These are phyloP conservation scores for Lamellibrachia luymesi DNA, from an alignment of 1,140 invertebrate species.

Conservation along the genomic window DNA sequence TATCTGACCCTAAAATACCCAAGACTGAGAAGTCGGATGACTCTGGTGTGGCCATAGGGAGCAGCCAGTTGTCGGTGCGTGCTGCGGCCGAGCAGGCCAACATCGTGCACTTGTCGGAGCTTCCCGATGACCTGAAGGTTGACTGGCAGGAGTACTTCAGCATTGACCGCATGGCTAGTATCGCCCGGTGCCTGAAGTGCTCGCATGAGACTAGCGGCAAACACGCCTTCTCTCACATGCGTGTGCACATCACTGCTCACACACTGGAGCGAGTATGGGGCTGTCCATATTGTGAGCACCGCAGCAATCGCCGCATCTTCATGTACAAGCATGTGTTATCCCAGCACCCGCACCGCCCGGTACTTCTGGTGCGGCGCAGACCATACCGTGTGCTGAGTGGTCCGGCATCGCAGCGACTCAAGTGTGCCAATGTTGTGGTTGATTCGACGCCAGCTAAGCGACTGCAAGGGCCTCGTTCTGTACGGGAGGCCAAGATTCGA, in stretches of 20 bases:
- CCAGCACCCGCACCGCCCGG: background rate
- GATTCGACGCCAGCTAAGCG: background rate
- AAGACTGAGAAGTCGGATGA: background rate
- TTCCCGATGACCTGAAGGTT: conserved; percentile 13
- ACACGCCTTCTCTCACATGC: conserved; percentile 18
- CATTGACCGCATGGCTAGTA: background rate
- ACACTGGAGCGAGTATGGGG: conserved; percentile 13
- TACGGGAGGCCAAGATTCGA: conserved; percentile 13
- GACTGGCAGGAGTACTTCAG: background rate
- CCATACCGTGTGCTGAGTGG: background rate
- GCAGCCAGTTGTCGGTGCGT: background rate
- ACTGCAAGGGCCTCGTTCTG: conserved; percentile 21
- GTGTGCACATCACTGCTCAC: conserved; percentile 11
- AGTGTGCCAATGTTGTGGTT: background rate
- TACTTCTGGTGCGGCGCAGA: background rate
- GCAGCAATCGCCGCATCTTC: background rate
- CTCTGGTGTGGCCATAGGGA: background rate
- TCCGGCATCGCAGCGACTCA: background rate
- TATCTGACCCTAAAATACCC: background rate
- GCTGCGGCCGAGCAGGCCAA: background rate
- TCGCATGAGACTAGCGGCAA: background rate
- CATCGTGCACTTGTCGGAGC: background rate
- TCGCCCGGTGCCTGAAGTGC: background rate
- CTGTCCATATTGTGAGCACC: conserved; percentile 14
- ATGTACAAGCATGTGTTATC: conserved; percentile 10